Conservation (phyloP, 2,888 invertebrate species). For the Idaea straminata region DNA sequence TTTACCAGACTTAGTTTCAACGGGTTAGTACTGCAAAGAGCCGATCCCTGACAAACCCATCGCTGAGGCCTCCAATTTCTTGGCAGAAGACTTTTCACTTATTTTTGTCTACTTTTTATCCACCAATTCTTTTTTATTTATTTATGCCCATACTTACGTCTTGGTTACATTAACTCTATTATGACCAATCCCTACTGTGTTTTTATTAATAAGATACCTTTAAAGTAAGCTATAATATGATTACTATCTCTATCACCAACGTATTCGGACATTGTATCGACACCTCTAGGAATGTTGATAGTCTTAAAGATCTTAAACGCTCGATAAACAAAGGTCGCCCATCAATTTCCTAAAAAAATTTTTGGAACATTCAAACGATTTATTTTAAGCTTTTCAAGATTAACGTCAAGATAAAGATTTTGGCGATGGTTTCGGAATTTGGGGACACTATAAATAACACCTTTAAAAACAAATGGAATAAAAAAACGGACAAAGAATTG, state of each 20-base stretch:
- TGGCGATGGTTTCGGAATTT: slow-evolving; percentile 62
- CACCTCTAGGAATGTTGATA: slow-evolving; percentile 79
- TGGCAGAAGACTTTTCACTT: too few relatives aligned
- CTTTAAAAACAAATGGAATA: slow-evolving; percentile 36
- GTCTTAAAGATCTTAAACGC: slow-evolving; percentile 58
- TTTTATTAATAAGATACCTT: slow-evolving; percentile 4
- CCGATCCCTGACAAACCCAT: too few relatives aligned
- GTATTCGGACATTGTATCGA: slow-evolving; percentile 68
- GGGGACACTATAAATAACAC: slow-evolving; percentile 68
- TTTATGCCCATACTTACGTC: too few relatives aligned
- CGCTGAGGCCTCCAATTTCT: too few relatives aligned
- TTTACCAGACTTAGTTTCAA: too few relatives aligned
- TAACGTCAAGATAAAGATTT: slow-evolving; percentile 73
- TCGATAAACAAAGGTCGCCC: slow-evolving; percentile 68
- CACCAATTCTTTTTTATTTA: too few relatives aligned
- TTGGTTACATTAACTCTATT: too few relatives aligned
- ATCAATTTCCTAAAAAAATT: slow-evolving; percentile 77
- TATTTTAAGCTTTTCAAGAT: slow-evolving; percentile 74
- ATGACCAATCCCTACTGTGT: too few relatives aligned
- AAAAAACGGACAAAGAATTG: slow-evolving; percentile 6
- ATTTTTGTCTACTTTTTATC: too few relatives aligned
- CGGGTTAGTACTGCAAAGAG: too few relatives aligned
- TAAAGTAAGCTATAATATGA: slow-evolving; percentile 43
- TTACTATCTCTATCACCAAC: slow-evolving; percentile 44
- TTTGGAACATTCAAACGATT: slow-evolving; percentile 73